phyloP scores from a whole-genome alignment of 2,113 vertebrate genomes.

The Nanorana parkeri region DNA sequence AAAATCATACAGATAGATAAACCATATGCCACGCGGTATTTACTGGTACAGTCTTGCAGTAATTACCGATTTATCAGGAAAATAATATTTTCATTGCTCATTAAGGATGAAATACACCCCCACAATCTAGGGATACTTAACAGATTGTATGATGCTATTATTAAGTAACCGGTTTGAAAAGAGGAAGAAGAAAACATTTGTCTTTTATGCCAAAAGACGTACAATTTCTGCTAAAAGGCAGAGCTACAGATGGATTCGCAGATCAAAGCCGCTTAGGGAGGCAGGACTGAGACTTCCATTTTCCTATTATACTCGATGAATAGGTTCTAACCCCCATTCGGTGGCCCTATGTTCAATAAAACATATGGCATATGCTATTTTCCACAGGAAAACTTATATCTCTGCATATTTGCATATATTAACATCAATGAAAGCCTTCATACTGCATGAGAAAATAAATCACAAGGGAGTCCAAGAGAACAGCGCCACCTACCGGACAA shows the following conservation, averaged over 20 bases:
- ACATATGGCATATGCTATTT: constrained; percentile 24
- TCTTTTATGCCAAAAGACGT: constrained; percentile 9
- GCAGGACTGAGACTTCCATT: neutral
- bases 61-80: constrained; percentile 42
- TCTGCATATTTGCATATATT: constrained; percentile 17
- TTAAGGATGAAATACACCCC: constrained; percentile 17
- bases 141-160: constrained; percentile 37
- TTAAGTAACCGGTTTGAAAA: constrained; percentile 2
- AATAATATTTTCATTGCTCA: constrained; percentile 49
- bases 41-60: constrained; percentile 20
- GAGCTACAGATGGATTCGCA: constrained; percentile 23
- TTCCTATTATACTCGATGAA: constrained; percentile 6
- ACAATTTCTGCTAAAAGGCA: neutral
- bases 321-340: neutral
- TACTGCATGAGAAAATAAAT: constrained; percentile 6
- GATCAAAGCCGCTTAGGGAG: neutral
- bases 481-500: neutral
- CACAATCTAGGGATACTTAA: constrained; percentile 24
- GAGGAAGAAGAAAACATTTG: neutral
- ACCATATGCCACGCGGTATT: constrained; percentile 33
- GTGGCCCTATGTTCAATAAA: constrained; percentile 4
- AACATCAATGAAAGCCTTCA: neutral
- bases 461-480: neutral
- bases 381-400: constrained; percentile 3
- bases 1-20: constrained; percentile 32